phyloP scores from a whole-genome alignment of 2,888 invertebrate genomes.

The Acanthosepion lycidas region DNA sequence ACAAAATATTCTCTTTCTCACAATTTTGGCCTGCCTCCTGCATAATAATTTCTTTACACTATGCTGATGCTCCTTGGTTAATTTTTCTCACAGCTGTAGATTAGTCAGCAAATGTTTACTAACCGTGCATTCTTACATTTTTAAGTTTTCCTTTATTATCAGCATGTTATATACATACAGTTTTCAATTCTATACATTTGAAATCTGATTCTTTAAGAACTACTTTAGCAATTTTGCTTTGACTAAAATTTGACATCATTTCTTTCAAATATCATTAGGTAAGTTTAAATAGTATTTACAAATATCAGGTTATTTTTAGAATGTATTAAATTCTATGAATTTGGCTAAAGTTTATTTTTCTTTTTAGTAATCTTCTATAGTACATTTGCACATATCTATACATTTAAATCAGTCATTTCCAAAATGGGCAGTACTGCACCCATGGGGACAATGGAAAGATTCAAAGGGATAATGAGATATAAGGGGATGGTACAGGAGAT shows the following conservation, averaged over 20 bases:
- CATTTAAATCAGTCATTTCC: neutral
- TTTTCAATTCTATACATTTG: neutral
- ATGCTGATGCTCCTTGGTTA: neutral
- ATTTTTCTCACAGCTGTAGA: neutral
- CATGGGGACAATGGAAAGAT: too few species aligned
- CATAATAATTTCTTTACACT: constrained; percentile 17
- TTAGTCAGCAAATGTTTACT: neutral
- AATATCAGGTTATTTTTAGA: neutral
- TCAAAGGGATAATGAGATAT: too few species aligned
- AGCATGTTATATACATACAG: neutral
- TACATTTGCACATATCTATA: constrained; percentile 6
- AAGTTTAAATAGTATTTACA: neutral
- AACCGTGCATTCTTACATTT: neutral
- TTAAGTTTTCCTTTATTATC: neutral
- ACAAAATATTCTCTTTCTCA: neutral
- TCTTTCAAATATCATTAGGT: neutral
- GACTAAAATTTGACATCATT: neutral
- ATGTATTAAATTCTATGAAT: neutral
- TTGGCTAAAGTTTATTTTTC: neutral
- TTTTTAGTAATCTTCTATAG: neutral
- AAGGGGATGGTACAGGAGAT: too few species aligned
- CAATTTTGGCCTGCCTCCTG: neutral
- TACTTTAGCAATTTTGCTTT: neutral
- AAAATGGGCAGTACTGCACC: too few species aligned
- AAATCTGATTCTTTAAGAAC: neutral